Evolutionary conservation across 2,113 vertebrate genomes (phyloP).

Genomic region (Carassius auratus): DNA sequence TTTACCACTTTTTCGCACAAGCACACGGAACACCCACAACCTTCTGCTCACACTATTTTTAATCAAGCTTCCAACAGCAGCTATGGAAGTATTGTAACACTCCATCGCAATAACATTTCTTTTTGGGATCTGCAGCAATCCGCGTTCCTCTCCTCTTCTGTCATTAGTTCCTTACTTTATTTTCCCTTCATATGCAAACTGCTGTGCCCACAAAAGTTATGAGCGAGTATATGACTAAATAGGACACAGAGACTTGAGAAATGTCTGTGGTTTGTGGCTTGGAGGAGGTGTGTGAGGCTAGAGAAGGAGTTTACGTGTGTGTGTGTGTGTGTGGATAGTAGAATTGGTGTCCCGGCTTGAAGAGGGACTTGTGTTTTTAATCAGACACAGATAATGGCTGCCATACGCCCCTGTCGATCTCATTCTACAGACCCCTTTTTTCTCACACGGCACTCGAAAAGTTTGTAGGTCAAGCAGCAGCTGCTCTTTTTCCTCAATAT

Average conservation of each 20-base stretch:
- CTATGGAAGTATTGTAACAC: conserved; percentile 63
- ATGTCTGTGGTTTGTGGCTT: conserved; percentile 83
- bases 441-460: conserved; percentile 47
- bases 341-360: conserved; percentile 52
- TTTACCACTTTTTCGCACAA: conserved; percentile 59
- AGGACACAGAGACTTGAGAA: conserved; percentile 72
- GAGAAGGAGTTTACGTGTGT: conserved; percentile 35
- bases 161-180: conserved; percentile 54
- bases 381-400: conserved; percentile 81
- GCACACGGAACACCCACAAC: conserved; percentile 62
- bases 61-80: conserved; percentile 58
- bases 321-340: conserved; percentile 41
- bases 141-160: conserved; percentile 52
- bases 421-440: conserved; percentile 63
- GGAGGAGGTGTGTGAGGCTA: conserved; percentile 58
- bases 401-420: conserved; percentile 69
- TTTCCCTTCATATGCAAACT: conserved; percentile 73
- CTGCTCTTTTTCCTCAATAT: conserved; percentile 55
- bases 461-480: conserved; percentile 62
- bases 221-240: conserved; percentile 71
- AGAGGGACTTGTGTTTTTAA: conserved; percentile 81
- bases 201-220: conserved; percentile 77
- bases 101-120: conserved; percentile 43
- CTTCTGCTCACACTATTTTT: conserved; percentile 67
- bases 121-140: conserved; percentile 30